Conservation (phyloP, 2,797 vertebrate species). For the Brachymystax lenok region DNA sequence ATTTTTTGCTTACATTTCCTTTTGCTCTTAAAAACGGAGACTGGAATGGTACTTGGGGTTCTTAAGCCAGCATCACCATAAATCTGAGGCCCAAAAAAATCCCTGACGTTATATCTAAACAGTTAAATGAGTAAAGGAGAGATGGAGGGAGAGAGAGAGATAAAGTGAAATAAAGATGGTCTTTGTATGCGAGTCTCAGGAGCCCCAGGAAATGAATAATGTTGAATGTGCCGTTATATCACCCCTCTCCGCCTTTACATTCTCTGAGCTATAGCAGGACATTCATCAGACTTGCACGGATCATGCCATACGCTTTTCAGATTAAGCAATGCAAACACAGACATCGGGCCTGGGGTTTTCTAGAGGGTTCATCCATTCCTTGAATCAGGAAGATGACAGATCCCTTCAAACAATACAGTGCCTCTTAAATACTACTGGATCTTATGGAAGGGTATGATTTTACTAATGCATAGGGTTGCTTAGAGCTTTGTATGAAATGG, state of each 20-base stretch:
- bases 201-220: slow-evolving; percentile 45
- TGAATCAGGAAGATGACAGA: slow-evolving; percentile 47
- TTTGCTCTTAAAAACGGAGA: slow-evolving; percentile 53
- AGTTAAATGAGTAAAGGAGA: slow-evolving; percentile 48
- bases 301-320: slow-evolving; percentile 57
- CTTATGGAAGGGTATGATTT: slow-evolving; percentile 24
- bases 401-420: slow-evolving; percentile 33
- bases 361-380: slow-evolving; percentile 55
- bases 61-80: slow-evolving; percentile 43
- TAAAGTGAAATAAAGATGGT: slow-evolving; percentile 49
- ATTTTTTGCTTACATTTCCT: slow-evolving; percentile 57
- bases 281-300: slow-evolving; percentile 48
- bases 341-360: slow-evolving; percentile 35
- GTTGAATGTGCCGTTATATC: slow-evolving; percentile 44
- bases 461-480: slow-evolving; percentile 28
- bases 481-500: slow-evolving; percentile 22
- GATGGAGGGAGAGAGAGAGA: slow-evolving; percentile 43
- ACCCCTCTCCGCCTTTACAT: slow-evolving; percentile 13
- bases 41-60: slow-evolving; percentile 46
- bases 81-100: slow-evolving; percentile 56
- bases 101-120: slow-evolving; percentile 54
- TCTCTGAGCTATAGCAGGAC: slow-evolving; percentile 32
- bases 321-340: slow-evolving; percentile 56
- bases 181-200: slow-evolving; percentile 45
- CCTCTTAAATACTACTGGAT: slow-evolving; percentile 33